Conservation (phyloP, 2,797 vertebrate species). For the Arctocebus calabarensis region DNA sequence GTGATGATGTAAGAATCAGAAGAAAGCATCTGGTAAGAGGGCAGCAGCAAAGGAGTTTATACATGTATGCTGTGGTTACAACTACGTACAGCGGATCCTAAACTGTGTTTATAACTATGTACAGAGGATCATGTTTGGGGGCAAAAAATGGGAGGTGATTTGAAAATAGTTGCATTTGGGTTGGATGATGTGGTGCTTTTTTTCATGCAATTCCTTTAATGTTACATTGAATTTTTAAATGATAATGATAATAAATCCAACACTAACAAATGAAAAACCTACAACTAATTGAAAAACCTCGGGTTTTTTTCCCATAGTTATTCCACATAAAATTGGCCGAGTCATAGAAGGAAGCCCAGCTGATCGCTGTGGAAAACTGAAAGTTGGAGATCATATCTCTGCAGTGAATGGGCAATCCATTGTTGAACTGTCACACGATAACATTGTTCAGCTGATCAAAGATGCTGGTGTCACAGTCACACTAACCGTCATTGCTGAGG, state of each 20-base stretch:
- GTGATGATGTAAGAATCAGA: neutral
- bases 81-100: neutral
- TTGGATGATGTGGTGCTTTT: neutral
- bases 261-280: neutral
- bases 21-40: neutral
- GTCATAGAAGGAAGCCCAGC: constrained; percentile 98
- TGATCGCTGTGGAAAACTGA: constrained; percentile 94
- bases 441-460: constrained; percentile 98
- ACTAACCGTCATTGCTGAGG: constrained; percentile 96
- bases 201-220: neutral
- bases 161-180: neutral
- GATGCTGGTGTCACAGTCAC: constrained; percentile 96
- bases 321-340: constrained; percentile 99
- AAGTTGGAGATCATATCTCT: constrained; percentile 97
- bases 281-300: constrained; percentile 50
- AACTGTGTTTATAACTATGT: neutral
- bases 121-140: accelerated
- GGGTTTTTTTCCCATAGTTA: constrained; percentile 89
- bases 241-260: neutral
- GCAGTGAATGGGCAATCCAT: constrained; percentile 97
- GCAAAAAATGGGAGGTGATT: neutral
- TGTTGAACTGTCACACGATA: constrained; percentile 96
- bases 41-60: neutral
- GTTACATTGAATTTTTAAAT: constrained; percentile 18
- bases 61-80: no score